A percentile compares a stretch with the other conserved stretches of the same genome.
These are phyloP conservation scores for Chymomyza caudatula DNA, from an alignment of 2,888 invertebrate species.

Conservation along the genomic window DNA sequence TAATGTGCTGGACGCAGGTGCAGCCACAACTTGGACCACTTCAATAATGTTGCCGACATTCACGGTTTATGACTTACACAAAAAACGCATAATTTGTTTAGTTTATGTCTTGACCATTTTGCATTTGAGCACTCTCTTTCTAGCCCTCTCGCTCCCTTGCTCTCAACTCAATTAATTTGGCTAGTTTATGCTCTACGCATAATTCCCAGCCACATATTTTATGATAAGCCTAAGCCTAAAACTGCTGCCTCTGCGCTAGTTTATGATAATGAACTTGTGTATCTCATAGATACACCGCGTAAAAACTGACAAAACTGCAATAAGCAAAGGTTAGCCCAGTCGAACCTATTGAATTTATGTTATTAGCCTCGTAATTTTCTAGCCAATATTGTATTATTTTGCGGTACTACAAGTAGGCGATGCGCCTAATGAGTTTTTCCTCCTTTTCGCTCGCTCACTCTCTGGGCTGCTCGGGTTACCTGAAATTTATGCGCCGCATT, in stretches of 20 bases:
- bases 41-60: not conserved
- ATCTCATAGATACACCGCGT: conserved; percentile 47
- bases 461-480: not conserved
- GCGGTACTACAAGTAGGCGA: conserved; percentile 61
- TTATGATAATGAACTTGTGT: conserved; percentile 58
- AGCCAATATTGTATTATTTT: conserved; percentile 60
- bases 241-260: conserved; percentile 21
- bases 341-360: conserved; percentile 52
- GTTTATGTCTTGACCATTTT: conserved; percentile 48
- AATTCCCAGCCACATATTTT: conserved; percentile 57
- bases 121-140: conserved; percentile 7
- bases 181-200: conserved; percentile 62
- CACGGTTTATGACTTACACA: conserved; percentile 29
- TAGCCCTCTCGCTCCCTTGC: not conserved
- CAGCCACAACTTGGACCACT: conserved; percentile 24
- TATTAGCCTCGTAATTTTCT: conserved; percentile 63
- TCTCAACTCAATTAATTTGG: conserved; percentile 61
- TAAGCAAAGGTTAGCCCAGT: conserved; percentile 33
- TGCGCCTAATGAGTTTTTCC: conserved; percentile 66
- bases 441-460: conserved; percentile 22
- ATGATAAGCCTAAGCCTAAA: conserved; percentile 40
- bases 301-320: conserved; percentile 23
- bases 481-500: conserved; percentile 62
- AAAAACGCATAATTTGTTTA: conserved; percentile 59
- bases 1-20: conserved; percentile 57